Conservation (phyloP, 2,797 vertebrate species). For the Natrix natrix region DNA sequence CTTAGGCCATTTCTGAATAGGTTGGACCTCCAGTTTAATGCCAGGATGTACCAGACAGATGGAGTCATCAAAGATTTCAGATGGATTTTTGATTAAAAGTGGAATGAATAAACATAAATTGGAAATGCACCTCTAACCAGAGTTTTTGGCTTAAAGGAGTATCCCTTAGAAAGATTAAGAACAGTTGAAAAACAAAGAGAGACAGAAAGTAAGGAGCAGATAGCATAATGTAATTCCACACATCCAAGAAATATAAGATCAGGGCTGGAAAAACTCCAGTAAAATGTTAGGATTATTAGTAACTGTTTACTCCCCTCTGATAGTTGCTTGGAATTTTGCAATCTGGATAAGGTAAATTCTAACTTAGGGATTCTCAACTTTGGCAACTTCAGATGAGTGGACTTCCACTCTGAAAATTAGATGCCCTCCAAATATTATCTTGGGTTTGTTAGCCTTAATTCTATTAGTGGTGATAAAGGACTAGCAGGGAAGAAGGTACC, state of each 20-base stretch:
- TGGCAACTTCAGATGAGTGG: too few species aligned
- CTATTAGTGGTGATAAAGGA: not conserved
- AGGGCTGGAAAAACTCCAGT: not conserved
- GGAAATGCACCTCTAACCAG: not conserved
- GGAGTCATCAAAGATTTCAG: constrained; percentile 1
- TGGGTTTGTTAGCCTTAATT: not conserved
- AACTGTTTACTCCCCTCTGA: not conserved
- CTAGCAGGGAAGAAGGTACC: not conserved
- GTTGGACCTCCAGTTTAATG: constrained; percentile 3
- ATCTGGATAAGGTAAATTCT: not conserved
- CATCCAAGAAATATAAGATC: not conserved
- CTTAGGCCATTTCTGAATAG: constrained; percentile 1
- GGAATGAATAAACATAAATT: not conserved
- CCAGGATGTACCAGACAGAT: not conserved
- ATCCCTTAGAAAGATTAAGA: not conserved
- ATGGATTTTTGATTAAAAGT: not conserved
- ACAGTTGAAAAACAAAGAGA: not conserved
- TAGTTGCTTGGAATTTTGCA: not conserved
- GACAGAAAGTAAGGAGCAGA: not conserved
- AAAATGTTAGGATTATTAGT: not conserved
- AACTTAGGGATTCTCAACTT: too few species aligned
- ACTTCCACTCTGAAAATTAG: not conserved
- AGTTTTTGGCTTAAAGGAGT: not conserved
- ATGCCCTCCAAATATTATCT: not conserved
- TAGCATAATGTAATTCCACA: not conserved